phyloP scores from a whole-genome alignment of 2,888 invertebrate species.

The Zygaena filipendulae region DNA sequence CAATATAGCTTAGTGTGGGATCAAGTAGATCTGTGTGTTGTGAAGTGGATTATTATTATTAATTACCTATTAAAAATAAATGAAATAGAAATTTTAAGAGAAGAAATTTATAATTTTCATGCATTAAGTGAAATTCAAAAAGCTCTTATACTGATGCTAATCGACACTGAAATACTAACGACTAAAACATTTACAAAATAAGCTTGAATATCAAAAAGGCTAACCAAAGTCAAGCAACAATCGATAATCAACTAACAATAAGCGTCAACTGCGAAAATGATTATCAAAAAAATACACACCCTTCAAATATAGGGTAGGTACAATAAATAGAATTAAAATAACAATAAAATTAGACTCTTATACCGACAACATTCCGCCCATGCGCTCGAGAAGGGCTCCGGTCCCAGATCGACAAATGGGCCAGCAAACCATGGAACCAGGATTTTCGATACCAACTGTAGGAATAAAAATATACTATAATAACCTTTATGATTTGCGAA shows the following conservation, averaged over 20 bases:
- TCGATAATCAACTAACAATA: conserved; percentile 25
- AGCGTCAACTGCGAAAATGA: conserved; percentile 30
- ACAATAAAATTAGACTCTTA: conserved; percentile 44
- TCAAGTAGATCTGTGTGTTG: too few relatives aligned
- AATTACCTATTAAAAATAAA: too few relatives aligned
- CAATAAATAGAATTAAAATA: conserved; percentile 40
- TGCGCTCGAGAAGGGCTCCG: conserved; percentile 28
- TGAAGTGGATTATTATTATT: too few relatives aligned
- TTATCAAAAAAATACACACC: conserved; percentile 29
- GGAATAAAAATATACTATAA: conserved; percentile 5
- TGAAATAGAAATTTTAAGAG: too few relatives aligned
- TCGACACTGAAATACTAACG: too few relatives aligned
- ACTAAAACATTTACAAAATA: conserved; percentile 3
- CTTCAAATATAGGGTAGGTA: conserved; percentile 21
- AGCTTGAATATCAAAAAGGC: background rate
- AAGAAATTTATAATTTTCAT: too few relatives aligned
- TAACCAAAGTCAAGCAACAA: conserved; percentile 18
- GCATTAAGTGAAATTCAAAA: background rate
- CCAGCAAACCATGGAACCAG: conserved; percentile 31
- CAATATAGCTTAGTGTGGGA: too few relatives aligned
- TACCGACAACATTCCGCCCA: conserved; percentile 45
- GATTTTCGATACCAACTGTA: too few relatives aligned
- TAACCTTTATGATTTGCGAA: background rate
- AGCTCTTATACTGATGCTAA: conserved; percentile 6
- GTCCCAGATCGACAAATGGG: conserved; percentile 35